Evolutionary conservation across 2,888 invertebrate species (phyloP), one percentile per base, ranked within the genome.

Genomic region (Linnaemya tessellans): DNA sequence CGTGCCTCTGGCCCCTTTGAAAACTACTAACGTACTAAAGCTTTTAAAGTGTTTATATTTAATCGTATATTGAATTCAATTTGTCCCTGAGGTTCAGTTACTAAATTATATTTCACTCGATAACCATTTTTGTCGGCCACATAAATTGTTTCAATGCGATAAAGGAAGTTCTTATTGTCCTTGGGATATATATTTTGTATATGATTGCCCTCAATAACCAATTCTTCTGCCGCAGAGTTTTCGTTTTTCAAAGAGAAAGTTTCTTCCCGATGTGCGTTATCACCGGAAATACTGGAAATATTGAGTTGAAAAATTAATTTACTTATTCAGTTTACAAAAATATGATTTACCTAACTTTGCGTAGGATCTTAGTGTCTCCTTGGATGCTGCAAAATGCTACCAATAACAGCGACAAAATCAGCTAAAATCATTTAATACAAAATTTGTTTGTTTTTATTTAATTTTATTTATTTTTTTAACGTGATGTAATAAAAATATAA

Each of bases 41-140:
- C 20, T 58, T 67, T 71, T 3, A 80, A 73, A 15, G 64, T 11
- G 1, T 10, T 35, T 13, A 41, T 8, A 56, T n/a, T 67, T 5
- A 83, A 22, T 20, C 15, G 38, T 8, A 43, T 3, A 43, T 3
- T 3, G 1, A 25, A 4, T 1, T 22, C 5, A 18, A 2, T 1
- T 15, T 18, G 8, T 13, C 0, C 1, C 3, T 18, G 9, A 1
- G 43, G n/a, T 43, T 51, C 41, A 46, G 35, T 35, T 56, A 15
- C 20, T 7, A 87, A 70, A 58, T 88, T 89, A 77, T 89, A 88
- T 41, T 85, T 86, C 9, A 86, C 89, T 46, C 86, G 85, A 68
- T 90, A 90, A n/a, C 90, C 91, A 71, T 77, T 77, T 2, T 89
- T 87, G 62, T 90, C 90, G 20, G 88, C 89, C 30, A 80, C 85